Evolutionary conservation across 2,797 vertebrate genomes (phyloP).

Genomic region (Pygocentrus nattereri): DNA sequence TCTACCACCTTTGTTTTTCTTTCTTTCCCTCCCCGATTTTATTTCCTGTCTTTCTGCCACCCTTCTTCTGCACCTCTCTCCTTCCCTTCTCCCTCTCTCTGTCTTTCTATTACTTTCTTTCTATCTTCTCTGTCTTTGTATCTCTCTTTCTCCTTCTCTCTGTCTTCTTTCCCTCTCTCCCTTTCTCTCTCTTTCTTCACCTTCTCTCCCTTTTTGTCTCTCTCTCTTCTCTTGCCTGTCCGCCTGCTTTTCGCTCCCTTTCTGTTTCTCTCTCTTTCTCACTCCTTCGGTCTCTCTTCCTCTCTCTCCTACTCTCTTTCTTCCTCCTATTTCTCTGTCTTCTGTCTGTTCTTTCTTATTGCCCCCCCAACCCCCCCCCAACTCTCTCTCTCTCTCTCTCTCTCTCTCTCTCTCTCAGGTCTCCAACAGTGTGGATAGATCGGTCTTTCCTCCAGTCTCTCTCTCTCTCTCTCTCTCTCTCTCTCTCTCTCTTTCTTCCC

Average conservation of each 20-base stretch:
- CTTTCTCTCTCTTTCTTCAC: neutral
- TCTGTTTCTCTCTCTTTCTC: neutral
- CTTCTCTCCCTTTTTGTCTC: neutral
- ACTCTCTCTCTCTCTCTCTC: neutral
- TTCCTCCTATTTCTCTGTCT: neutral
- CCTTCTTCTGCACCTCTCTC: no score
- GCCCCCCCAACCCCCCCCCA: neutral
- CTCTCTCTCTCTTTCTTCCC: neutral
- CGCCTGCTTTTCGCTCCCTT: neutral
- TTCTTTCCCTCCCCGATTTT: neutral
- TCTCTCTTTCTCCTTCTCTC: neutral
- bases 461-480: neutral
- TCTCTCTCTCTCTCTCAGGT: slow-evolving; percentile 5
- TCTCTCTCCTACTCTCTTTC: neutral
- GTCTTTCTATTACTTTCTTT: neutral
- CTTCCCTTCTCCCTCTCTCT: neutral
- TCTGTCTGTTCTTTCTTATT: neutral
- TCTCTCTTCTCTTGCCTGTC: neutral
- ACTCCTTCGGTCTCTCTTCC: neutral
- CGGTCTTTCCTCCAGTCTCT: neutral
- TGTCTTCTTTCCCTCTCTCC: neutral
- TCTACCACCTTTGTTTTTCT: no score
- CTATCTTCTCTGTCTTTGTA: neutral
- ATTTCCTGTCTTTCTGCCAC: neutral
- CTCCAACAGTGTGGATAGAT: neutral